phyloP scores from a whole-genome alignment of 2,113 vertebrate species.

The Ovis canadensis region DNA sequence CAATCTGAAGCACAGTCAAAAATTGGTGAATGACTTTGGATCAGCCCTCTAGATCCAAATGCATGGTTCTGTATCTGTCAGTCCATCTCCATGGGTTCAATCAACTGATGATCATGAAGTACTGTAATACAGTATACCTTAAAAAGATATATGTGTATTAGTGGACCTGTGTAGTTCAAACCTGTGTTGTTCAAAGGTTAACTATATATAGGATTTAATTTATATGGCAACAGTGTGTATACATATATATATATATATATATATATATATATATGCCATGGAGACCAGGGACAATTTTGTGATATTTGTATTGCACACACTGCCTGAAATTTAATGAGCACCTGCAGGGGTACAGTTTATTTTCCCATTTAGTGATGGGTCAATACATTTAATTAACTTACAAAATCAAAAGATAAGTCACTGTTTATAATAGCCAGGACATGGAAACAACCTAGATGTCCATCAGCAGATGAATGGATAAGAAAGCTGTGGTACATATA shows the following conservation, averaged over 20 bases:
- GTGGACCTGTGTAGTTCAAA: background rate
- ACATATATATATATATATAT: too few species aligned
- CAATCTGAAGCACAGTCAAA: background rate
- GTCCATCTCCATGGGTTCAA: background rate
- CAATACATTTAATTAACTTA: conserved; percentile 8
- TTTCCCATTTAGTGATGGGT: background rate
- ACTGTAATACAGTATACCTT: background rate
- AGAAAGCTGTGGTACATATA: too few species aligned
- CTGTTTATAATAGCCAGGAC: too few species aligned
- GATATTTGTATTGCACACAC: background rate
- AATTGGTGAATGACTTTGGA: too few species aligned
- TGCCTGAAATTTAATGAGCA: background rate
- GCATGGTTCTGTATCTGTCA: background rate
- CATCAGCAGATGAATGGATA: too few species aligned
- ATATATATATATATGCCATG: too few species aligned
- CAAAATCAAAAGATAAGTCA: background rate
- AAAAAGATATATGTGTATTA: background rate
- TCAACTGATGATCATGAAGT: background rate
- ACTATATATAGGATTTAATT: background rate
- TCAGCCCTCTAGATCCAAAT: background rate
- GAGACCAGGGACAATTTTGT: background rate
- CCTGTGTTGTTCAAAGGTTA: background rate
- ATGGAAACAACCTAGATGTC: too few species aligned
- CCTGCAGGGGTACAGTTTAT: background rate
- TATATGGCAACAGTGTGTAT: background rate